Evolutionary conservation across 2,888 invertebrate genomes (phyloP).

Genomic region (Idaea dimidiata): DNA sequence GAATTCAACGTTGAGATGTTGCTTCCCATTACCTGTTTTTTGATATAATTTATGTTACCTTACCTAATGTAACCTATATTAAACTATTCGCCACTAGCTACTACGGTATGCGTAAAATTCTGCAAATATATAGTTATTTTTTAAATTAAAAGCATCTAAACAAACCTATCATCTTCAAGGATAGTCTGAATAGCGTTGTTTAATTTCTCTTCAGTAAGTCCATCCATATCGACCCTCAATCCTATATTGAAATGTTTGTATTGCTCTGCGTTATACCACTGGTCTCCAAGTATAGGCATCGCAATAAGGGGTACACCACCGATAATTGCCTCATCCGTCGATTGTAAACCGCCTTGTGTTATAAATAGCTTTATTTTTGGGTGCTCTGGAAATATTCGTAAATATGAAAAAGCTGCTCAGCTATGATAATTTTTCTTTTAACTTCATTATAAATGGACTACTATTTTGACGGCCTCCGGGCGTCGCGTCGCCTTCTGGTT

Average conservation of each 20-base stretch:
- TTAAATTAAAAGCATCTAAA: background rate
- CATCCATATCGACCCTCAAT: slow-evolving; percentile 42
- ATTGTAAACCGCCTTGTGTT: slow-evolving; percentile 69
- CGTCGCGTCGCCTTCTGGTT: too few species aligned
- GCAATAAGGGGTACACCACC: slow-evolving; percentile 60
- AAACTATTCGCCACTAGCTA: too few species aligned
- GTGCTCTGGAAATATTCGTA: slow-evolving; percentile 40
- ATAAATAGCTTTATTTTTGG: slow-evolving; percentile 69
- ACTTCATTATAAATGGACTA: too few species aligned
- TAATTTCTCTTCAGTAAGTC: slow-evolving; percentile 36
- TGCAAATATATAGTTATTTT: too few species aligned
- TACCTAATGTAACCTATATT: too few species aligned
- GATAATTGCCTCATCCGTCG: slow-evolving; percentile 60
- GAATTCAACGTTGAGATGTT: too few species aligned
- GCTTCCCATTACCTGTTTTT: too few species aligned
- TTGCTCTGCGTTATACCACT: slow-evolving; percentile 52
- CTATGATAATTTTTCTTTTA: too few species aligned
- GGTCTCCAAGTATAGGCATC: slow-evolving; percentile 61
- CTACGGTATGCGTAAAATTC: background rate
- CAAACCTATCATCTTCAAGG: slow-evolving; percentile 29
- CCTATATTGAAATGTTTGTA: slow-evolving; percentile 47
- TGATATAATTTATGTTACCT: too few species aligned
- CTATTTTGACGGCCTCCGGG: too few species aligned
- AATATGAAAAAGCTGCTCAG: too few species aligned
- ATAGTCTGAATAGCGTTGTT: slow-evolving; percentile 31